Base-by-base conservation (phyloP, 2,113 vertebrate genomes). In the Fukomys damarensis region DNA sequence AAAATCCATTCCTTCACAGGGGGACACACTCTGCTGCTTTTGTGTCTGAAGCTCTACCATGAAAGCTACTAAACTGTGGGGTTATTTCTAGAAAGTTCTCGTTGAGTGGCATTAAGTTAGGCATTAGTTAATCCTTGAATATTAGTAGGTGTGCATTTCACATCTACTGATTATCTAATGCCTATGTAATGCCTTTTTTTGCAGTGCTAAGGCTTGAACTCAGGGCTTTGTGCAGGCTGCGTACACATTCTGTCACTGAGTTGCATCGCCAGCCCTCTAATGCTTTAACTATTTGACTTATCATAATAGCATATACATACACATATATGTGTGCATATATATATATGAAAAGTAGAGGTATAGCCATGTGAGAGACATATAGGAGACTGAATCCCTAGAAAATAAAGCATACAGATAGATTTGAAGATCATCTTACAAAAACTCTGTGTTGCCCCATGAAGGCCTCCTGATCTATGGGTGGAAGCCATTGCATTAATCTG, bases 391-490 rank as follows among this genome's bases (percentile, higher is more conserved):
- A 20, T 61, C 46, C 12, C 2, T 74, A 30, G 70, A 74, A 6
- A 56, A 5, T 54, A 85, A 87, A 54, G 70, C 24, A 52, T 16
- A 19, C n/a, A 28, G 12, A 30, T 38, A 35, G 86, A 80, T 74
- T 87, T 63, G 30, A 96, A 26, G 76, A 70, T 84, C 41, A 95
- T 30, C 68, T 88, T 58, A 41, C 11, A 92, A 66, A 86, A 76
- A 35, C 3, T 79, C 38, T 72, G 7, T 66, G 13, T 26, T 32
- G 58, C 2, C 58, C 16, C 10, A 13, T 22, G 28, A 74, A 38
- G 19, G 7, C 74, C 49, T 76, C 52, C 8, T 38, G 56, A 46
- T 9, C 41, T 59, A 28, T 20, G 46, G 58, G 35, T 58, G 46
- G 49, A 54, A 72, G 16, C n/a, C 26, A 35, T 20, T 35, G n/a